Conservation (phyloP, 1,140 invertebrate genomes). For the Dreissena polymorpha region DNA sequence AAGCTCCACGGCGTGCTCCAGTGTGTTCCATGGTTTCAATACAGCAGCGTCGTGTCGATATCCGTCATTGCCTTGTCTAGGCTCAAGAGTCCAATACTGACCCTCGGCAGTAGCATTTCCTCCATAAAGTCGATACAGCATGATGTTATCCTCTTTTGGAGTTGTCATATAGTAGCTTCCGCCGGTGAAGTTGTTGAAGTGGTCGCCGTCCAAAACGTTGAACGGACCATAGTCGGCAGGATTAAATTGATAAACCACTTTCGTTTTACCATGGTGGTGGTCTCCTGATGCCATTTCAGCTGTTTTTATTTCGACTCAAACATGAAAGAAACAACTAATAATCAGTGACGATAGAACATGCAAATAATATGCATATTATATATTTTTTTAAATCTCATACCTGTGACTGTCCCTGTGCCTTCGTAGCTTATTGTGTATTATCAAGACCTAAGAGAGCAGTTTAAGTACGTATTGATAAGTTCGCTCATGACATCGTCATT, state of each 20-base stretch:
- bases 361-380: too few species aligned
- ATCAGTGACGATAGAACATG: too few species aligned
- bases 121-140: not conserved
- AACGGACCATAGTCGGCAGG: slow-evolving; percentile 2
- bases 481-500: too few species aligned
- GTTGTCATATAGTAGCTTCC: slow-evolving; percentile 10
- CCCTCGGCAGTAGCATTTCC: not conserved
- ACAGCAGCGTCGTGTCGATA: slow-evolving; percentile 1
- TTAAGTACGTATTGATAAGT: too few species aligned
- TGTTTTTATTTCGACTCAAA: too few species aligned
- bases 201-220: not conserved
- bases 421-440: too few species aligned
- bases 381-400: too few species aligned
- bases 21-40: not conserved
- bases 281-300: not conserved
- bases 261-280: not conserved
- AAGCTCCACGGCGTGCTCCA: not conserved
- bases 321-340: too few species aligned
- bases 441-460: too few species aligned
- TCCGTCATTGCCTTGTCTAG: not conserved
- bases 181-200: not conserved
- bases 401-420: too few species aligned
- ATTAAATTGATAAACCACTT: not conserved
- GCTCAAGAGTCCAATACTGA: slow-evolving; percentile 4
- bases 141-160: not conserved